These are phyloP conservation scores for Megalopta genalis DNA, from an alignment of 1,140 invertebrate genomes.

Conservation along the genomic window DNA sequence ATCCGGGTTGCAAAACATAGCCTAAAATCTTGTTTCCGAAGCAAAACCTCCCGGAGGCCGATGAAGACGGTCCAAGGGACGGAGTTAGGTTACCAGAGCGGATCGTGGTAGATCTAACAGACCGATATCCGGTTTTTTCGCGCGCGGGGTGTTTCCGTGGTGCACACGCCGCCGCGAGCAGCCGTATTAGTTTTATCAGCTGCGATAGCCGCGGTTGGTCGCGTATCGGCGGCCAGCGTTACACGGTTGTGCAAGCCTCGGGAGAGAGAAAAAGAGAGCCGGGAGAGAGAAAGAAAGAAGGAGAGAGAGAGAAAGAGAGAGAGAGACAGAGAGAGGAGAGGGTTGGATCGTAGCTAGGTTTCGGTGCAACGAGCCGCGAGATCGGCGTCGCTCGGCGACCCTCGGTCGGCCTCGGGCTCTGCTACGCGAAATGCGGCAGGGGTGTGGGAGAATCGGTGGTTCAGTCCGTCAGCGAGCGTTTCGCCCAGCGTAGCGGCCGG, in stretches of 20 bases:
- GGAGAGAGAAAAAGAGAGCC: not conserved
- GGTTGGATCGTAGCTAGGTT: slow-evolving; percentile 40
- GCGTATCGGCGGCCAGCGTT: not conserved
- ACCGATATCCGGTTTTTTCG: slow-evolving; percentile 1
- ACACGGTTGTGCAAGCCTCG: slow-evolving; percentile 11
- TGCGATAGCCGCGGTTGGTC: not conserved
- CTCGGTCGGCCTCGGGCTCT: slow-evolving; percentile 56
- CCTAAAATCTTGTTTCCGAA: no score
- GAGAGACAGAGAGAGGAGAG: slow-evolving; percentile 17
- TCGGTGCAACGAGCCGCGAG: slow-evolving; percentile 50
- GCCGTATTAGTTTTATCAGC: slow-evolving; percentile 31
- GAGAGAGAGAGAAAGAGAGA: slow-evolving; percentile 17
- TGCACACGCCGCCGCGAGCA: not conserved
- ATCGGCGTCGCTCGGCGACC: slow-evolving; percentile 54
- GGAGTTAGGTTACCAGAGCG: not conserved
- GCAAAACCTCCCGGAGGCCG: not conserved
- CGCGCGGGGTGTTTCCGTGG: not conserved
- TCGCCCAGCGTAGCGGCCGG: slow-evolving; percentile 14
- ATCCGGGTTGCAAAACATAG: no score
- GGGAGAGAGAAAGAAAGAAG: not conserved
- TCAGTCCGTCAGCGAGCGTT: slow-evolving; percentile 66
- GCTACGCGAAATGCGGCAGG: slow-evolving; percentile 52
- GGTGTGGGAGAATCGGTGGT: slow-evolving; percentile 58
- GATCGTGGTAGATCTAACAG: not conserved
- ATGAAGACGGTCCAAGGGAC: not conserved